Base-by-base conservation (phyloP, 2,888 invertebrate species). In the Zaprionus lineosus region DNA sequence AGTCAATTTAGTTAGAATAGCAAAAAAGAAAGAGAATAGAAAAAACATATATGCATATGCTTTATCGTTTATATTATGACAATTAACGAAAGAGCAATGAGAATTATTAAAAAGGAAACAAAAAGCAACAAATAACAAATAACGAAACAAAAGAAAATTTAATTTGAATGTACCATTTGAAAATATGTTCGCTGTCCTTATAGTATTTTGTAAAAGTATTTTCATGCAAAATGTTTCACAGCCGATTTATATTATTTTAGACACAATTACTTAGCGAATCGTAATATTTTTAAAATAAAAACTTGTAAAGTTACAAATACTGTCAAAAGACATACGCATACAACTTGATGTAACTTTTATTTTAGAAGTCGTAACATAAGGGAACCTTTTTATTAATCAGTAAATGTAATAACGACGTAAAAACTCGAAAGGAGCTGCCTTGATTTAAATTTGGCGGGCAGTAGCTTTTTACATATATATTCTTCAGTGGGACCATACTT, bases 181-280 rank as follows among this genome's bases (percentile, higher is more conserved):
- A 47, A 55, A 52, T 71, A 57, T 70, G 58, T 84, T 85, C 44
- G 40, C 70, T 73, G 58, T 84, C 68, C 67, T 41, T 60, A 64
- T 59, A 79, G 81, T 86, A 81, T 86, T 86, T 84, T 76, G 75
- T 85, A 72, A 66, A 79, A 84, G 84, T 73, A 81, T 81, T 81
- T 70, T 59, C 61, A 61, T 60, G 56, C 81, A 60, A 70, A 56
- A 60, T 62, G 63, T 78, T 58, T 81, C 64, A 65, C 63, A 69
- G 65, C 56, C 60, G 64, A 66, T 61, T 81, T 71, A 74, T 62
- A 67, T 64, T 82, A 67, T 43, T 60, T 81, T 86, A 82, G 86
- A 74, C 59, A 73, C 84, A 81, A 82, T 84, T 85, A 72, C 58
- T 66, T 81, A 86, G 86, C 82, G 61, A 82, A 86, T 86, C 83